Percentiles rank a stretch among this genome's conserved stretches.
Evolutionary conservation across 1,140 invertebrate species (phyloP).

Genomic region (Neoseiulus cucumeris): DNA sequence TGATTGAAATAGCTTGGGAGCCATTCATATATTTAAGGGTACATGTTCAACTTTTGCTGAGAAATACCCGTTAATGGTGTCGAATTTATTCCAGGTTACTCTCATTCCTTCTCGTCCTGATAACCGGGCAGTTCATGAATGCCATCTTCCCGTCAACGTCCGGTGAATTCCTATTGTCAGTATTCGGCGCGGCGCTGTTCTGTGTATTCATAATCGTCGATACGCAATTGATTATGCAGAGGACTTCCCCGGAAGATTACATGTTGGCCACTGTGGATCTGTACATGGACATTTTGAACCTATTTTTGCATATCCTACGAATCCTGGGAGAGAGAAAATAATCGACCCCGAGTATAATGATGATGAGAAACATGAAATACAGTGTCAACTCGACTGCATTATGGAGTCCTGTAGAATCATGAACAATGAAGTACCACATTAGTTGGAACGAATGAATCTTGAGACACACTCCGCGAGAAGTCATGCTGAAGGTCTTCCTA

Average conservation of each 20-base stretch:
- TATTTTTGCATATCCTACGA: constrained; percentile 56
- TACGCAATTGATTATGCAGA: constrained; percentile 10
- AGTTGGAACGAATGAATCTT: too few species aligned
- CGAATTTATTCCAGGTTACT: neutral
- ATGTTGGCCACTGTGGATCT: constrained; percentile 56
- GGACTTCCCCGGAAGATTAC: constrained; percentile 45
- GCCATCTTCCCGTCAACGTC: neutral
- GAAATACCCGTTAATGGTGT: neutral
- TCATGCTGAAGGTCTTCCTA: too few species aligned
- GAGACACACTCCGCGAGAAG: too few species aligned
- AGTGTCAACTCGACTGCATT: too few species aligned
- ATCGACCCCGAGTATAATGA: too few species aligned
- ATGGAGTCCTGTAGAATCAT: too few species aligned
- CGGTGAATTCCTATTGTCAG: neutral
- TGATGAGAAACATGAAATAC: too few species aligned
- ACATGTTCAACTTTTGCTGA: too few species aligned
- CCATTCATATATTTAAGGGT: too few species aligned
- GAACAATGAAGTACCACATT: too few species aligned
- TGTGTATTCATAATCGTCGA: constrained; percentile 2
- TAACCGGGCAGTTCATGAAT: neutral
- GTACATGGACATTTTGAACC: constrained; percentile 64
- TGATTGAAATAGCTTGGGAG: too few species aligned
- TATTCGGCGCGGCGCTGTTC: constrained; percentile 7
- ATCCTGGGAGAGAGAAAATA: constrained; percentile 29
- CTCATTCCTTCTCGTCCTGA: neutral